Conservation (phyloP, 2,113 vertebrate genomes). For the Microtus ochrogaster region DNA sequence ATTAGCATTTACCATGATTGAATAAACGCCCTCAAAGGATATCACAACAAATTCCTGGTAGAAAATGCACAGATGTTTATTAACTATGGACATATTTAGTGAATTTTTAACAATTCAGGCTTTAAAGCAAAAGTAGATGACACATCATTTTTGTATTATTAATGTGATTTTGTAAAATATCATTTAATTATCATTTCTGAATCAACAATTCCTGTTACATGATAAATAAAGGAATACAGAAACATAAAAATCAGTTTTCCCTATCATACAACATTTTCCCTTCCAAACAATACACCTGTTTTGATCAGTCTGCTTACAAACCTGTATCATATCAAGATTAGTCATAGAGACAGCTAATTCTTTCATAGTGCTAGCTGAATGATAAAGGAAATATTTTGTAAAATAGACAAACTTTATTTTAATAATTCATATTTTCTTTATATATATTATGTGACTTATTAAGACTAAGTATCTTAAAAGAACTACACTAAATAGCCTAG, state of each 20-base stretch:
- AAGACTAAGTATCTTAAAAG: neutral
- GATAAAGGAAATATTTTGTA: neutral
- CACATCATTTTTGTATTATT: neutral
- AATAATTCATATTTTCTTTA: neutral
- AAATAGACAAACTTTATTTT: no score
- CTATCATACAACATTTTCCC: neutral
- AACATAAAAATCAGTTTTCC: neutral
- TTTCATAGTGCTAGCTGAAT: neutral
- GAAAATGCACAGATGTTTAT: neutral
- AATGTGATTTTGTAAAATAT: neutral
- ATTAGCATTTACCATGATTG: neutral
- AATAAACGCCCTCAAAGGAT: neutral
- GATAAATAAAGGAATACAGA: neutral
- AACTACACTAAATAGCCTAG: neutral
- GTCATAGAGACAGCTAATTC: neutral
- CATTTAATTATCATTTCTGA: neutral
- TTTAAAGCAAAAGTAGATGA: neutral
- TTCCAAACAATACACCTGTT: neutral
- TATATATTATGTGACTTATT: neutral
- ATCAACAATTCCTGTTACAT: neutral
- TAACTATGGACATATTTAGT: neutral
- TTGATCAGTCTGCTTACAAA: neutral
- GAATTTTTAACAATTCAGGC: neutral
- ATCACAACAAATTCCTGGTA: neutral
- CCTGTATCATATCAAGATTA: neutral